Evolutionary conservation across 2,113 vertebrate species (phyloP), one percentile per base, ranked within the genome.

Genomic region (Sylvietta virens): DNA sequence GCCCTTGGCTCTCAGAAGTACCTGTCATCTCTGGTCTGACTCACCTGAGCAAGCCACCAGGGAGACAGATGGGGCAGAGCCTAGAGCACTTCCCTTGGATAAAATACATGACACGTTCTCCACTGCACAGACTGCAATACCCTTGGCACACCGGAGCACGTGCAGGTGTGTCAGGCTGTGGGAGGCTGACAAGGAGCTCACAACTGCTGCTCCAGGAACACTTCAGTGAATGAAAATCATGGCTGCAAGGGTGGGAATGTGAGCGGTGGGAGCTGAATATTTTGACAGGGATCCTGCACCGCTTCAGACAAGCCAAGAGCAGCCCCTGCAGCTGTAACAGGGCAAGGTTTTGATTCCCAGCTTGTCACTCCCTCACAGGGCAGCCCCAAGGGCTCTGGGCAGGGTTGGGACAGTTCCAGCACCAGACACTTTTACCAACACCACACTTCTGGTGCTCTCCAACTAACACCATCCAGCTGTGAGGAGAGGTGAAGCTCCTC

Each of bases 71-170:
- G 0, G 1, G 48, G 54, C 3, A 12, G 48, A 50, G 20, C 62
- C 44, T 6, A 5, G 13, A 57, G 76, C 66, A 13, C 1, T 20
- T 71, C 37, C 58, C 50, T 37, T 37, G 65, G 26, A 50, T 31
- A 13, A 26, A 20, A 14, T 4, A 11, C 2, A 3, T 1, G 3
- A 17, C 15, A 12, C 1, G 0, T 24, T 76, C 51, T 30, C 27
- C 27, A 0, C 0, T 4, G 11, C 69, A 48, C 66, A 72, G 13
- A 16, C 19, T 20, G n/a, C 19, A 11, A 4, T 7, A 28, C n/a
- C 65, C 73, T 3, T 5, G 56, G 54, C 47, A 33, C 48, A 16
- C 33, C 0, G 0, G 45, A 61, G 33, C 56, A 69, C 1, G 2
- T 31, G 62, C 37, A 37, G 62, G 14, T 31, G 31, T 21, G 33